Conservation (phyloP, 2,888 invertebrate species). For the Eupithecia vulgata region DNA sequence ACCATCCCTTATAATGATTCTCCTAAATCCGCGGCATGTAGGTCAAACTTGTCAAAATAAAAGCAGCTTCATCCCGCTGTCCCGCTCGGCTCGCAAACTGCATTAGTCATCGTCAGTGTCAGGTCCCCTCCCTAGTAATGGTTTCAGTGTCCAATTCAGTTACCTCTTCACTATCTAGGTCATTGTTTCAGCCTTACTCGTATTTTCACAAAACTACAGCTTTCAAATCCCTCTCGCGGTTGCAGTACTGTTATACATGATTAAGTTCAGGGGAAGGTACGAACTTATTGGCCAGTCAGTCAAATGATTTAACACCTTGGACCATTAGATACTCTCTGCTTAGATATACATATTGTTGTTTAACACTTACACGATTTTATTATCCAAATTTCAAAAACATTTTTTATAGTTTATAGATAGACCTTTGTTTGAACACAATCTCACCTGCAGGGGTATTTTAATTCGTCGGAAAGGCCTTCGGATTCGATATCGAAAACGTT, state of each 20-base stretch:
- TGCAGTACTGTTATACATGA: not conserved
- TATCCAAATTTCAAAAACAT: too few species aligned
- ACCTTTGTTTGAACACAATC: too few species aligned
- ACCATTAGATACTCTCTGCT: not conserved
- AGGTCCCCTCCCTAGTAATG: slow-evolving; percentile 25
- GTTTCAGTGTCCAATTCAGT: slow-evolving; percentile 28
- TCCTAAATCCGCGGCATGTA: not conserved
- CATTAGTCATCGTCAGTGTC: slow-evolving; percentile 11
- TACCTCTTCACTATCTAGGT: slow-evolving; percentile 15
- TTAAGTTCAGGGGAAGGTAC: not conserved
- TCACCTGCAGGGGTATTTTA: too few species aligned
- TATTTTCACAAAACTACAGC: not conserved
- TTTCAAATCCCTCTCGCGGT: not conserved
- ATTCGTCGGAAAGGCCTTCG: too few species aligned
- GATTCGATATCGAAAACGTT: too few species aligned
- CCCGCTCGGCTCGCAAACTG: slow-evolving; percentile 16
- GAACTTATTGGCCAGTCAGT: not conserved
- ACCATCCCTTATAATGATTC: not conserved
- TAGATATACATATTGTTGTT: too few species aligned
- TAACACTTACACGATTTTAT: not conserved
- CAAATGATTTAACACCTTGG: not conserved
- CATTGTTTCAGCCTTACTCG: not conserved
- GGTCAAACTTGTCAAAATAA: slow-evolving; percentile 2
- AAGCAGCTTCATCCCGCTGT: not conserved
- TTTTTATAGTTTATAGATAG: too few species aligned